Base-by-base conservation (phyloP, 2,113 vertebrate species). In the Phyllostomus hastatus region DNA sequence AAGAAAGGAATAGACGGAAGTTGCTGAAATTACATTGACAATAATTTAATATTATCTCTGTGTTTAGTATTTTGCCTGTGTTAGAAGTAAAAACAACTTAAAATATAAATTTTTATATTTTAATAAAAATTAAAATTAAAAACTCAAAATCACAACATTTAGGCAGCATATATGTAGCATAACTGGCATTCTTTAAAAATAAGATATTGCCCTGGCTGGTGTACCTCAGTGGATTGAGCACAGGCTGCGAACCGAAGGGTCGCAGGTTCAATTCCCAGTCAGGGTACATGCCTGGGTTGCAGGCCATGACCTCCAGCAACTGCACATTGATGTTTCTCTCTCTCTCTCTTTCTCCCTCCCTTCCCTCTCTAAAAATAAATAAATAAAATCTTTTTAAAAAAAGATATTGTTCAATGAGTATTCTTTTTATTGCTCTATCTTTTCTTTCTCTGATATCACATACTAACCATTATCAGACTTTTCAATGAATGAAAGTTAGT, bases 381-480 rank as follows among this genome's bases (percentile, higher is more conserved):
- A 41, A 41, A 41, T 41, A 41, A 41, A 41, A 41, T 41, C 38
- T 41, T 41, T 41, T 41, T 41, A 97, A 67, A 28, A 85, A 69
- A 73, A 95, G 10, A 88, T 94, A 91, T 85, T 33, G 52, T n/a
- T 97, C 59, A 82, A 7, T 86, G 95, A 86, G 48, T 97, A 61
- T 64, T 81, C 67, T 96, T 96, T 93, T 52, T n/a, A 85, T 96
- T 76, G 14, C 1, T 46, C 5, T 95, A 48, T 86, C 57, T 19
- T 46, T 57, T 22, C 20, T 90, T 97, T 96, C 20, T 88, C 97
- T 95, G 19, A 73, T 88, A 96, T 88, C 17, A 52, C 28, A 96
- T 94, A 95, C 33, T 95, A 95, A 94, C 5, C 1, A 88, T 97
- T 96, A 97, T 92, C 10, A 57, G 82, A 15, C 7, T 97, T 9